Evolutionary conservation across 92 coral and sea anemone species (phyloP).

Genomic region (Porites rus): DNA sequence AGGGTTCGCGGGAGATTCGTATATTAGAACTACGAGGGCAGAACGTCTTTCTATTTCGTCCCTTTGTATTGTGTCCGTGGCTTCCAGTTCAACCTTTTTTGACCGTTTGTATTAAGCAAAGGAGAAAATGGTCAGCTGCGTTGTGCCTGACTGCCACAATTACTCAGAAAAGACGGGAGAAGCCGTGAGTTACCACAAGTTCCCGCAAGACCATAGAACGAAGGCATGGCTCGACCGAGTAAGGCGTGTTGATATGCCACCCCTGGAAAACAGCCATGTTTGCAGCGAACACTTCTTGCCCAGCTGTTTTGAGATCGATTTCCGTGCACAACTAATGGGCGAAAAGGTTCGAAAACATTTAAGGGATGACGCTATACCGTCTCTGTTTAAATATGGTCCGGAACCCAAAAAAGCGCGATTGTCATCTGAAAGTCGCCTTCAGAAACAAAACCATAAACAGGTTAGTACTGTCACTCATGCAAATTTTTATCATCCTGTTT

Average conservation of each 20-base stretch:
- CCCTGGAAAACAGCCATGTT: constrained; percentile 53
- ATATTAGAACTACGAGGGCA: too few relatives aligned
- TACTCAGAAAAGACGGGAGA: constrained; percentile 52
- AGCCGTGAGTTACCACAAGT: constrained; percentile 60
- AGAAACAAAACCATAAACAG: too few relatives aligned
- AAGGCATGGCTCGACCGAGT: constrained; percentile 61
- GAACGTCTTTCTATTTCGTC: too few relatives aligned
- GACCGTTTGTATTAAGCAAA: too few relatives aligned
- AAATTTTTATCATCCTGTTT: too few relatives aligned
- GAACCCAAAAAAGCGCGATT: not conserved
- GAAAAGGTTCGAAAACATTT: not conserved
- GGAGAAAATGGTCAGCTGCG: too few relatives aligned
- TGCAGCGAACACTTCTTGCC: constrained; percentile 67
- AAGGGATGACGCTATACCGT: not conserved
- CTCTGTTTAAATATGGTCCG: not conserved
- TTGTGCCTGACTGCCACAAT: constrained; percentile 66
- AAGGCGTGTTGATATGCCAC: constrained; percentile 53
- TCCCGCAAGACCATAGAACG: constrained; percentile 27
- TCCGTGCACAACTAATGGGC: not conserved
- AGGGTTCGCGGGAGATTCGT: not conserved
- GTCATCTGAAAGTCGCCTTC: not conserved
- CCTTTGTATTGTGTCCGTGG: too few relatives aligned
- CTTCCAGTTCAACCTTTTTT: too few relatives aligned
- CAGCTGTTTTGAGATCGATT: constrained; percentile 28
- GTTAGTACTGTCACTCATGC: too few relatives aligned